A percentile compares a stretch with the other conserved stretches of the same genome.
phyloP scores from a whole-genome alignment of 2,797 vertebrate species.

The Spatula versicolor region DNA sequence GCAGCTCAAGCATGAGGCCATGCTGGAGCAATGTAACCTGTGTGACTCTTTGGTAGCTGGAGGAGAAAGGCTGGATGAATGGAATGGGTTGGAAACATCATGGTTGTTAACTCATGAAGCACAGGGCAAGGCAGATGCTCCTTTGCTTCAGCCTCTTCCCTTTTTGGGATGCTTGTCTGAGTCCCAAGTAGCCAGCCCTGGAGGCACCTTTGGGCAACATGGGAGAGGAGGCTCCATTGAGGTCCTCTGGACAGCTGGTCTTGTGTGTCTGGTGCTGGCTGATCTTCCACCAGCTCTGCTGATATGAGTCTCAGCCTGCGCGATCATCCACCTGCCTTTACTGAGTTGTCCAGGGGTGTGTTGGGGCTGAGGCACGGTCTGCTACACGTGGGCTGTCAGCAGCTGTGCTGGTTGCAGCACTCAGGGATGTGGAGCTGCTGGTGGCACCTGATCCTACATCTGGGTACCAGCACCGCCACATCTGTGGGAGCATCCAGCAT shows the following conservation, averaged over 20 bases:
- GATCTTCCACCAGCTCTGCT: neutral
- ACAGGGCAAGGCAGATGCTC: neutral
- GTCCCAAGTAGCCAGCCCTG: neutral
- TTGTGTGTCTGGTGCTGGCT: neutral
- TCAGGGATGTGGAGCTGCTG: neutral
- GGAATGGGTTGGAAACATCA: neutral
- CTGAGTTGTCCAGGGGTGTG: accelerated
- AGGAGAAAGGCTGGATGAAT: neutral
- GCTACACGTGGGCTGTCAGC: neutral
- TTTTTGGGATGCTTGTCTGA: neutral
- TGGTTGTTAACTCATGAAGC: neutral
- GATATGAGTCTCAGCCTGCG: accelerated
- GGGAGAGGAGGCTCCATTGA: neutral
- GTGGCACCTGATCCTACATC: neutral
- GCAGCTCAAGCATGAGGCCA: neutral
- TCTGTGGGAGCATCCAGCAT: neutral
- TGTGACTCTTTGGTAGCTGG: neutral
- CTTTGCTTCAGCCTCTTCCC: neutral
- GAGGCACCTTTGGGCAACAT: neutral
- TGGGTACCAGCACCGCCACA: neutral
- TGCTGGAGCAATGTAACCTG: neutral
- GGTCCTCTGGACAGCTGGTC: neutral
- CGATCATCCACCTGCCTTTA: neutral
- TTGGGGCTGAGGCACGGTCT: neutral
- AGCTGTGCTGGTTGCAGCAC: neutral